Evolutionary conservation across 2,888 invertebrate genomes (phyloP), one percentile per base, ranked within the genome.

Genomic region (Noctuana brunneofusca): DNA sequence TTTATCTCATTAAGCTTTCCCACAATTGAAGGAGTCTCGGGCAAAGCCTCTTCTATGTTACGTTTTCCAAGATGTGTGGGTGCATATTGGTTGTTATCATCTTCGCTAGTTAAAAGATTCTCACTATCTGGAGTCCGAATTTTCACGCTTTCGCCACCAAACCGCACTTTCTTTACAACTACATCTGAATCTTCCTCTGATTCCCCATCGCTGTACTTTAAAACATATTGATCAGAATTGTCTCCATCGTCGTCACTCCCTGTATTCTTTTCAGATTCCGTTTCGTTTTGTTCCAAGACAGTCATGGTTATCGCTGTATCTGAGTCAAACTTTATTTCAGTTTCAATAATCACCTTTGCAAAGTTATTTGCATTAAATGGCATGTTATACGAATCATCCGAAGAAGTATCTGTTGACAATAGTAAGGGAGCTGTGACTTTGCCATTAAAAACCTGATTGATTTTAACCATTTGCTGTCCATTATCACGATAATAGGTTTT

Each of bases 121-220:
- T 96, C 96, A 79, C 96, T 96, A 70, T 97, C 97, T 0, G 97
- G 97, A 12, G 97, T 97, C 66, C 97, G 89, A 83, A 97, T 93
- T 89, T 97, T 97, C 3, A 97, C 95, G 67, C 96, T 93, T 85
- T 97, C 97, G n/a, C 97, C 97, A 3, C 97, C 97, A 71, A 97
- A 97, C 54, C 96, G 94, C 8, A 97, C 97, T 74, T 96, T 93
- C 77, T 96, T 93, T 20, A 94, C 91, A 32, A 82, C 83, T 14
- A 89, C 91, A 63, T 92, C 92, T 9, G 86, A 90, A 66, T 94
- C 94, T 66, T 93, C 93, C 59, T 93, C 93, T 0, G 93, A 91
- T 59, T 94, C 94, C 32, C 92, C 93, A 41, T 93, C 93, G 58
- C 95, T 89, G 58, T 94, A 92, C 72, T 93, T 93, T 32, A 95